Base-by-base conservation (phyloP, 2,113 vertebrate genomes). In the Petrocephalus zakoni region DNA sequence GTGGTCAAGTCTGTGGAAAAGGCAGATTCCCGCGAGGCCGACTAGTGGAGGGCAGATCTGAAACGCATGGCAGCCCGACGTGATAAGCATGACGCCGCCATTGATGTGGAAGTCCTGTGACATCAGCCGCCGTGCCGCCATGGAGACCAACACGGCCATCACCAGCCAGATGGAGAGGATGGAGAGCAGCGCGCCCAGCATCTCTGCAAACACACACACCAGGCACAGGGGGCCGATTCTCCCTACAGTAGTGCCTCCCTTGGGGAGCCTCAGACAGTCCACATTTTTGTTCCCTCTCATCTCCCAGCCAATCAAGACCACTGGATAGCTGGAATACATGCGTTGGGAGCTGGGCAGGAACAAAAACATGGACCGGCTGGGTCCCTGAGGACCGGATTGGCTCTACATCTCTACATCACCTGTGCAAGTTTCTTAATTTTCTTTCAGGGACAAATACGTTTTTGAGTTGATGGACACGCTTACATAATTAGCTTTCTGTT, bases 81-180 rank as follows among this genome's bases (percentile, higher is more conserved):
- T 98, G 90, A 99, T 93, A 56, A 99, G 94, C 97, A 99, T 98
- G 83, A 95, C 92, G 0, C 49, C 64, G 0, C 95, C 95, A 88
- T 97, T 89, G 13, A 99, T 96, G 86, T 97, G 93, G 0, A 97
- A 99, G 91, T 97, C 90, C 0, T 93, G 95, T 0, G 93, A 96
- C 25, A 96, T 53, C 88, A 98, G 92, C 87, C 97, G 96, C 91
- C 97, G 94, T 0, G 90, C 88, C 0, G 97, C 97, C 61, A 97
- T 92, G 61, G 96, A 95, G 4, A 98, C 94, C 90, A 99, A 92
- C 55, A 96, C 94, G 0, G 93, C 96, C 0, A 97, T 96, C 91
- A 99, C 95, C 0, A 95, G 95, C 98, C 97, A 99, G 94, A 99
- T 97, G 46, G 97, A 97, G 87, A 97, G 88, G 5, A 98, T 95